Evolutionary conservation across 2,888 invertebrate genomes (phyloP).

Genomic region (Oscheius sp.): DNA sequence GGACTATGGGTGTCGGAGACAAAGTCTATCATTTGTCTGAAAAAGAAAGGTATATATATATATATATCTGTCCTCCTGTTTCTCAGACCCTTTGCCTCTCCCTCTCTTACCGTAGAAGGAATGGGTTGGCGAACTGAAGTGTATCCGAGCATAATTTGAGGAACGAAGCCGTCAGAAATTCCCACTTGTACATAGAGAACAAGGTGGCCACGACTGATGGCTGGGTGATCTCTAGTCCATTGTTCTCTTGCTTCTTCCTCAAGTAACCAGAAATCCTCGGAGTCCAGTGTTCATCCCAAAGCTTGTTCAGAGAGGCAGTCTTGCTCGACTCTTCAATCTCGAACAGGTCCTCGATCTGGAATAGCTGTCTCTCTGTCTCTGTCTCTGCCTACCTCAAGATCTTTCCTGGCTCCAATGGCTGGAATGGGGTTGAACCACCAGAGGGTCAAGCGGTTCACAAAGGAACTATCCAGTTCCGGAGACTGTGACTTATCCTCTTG

Average conservation of each 20-base stretch:
- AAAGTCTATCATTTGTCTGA: conserved; percentile 74
- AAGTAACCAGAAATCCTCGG: not conserved
- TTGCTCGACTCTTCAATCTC: conserved; percentile 61
- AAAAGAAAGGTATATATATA: conserved; percentile 36
- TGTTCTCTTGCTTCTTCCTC: not conserved
- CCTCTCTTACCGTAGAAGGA: conserved; percentile 82
- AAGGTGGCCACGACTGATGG: conserved; percentile 88
- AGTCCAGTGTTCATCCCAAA: conserved; percentile 56
- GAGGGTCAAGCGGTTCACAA: conserved; percentile 60
- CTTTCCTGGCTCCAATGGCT: conserved; percentile 55
- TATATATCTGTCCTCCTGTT: not conserved
- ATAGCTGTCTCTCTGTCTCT: not conserved
- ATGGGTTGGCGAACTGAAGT: conserved; percentile 89
- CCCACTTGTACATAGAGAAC: conserved; percentile 87
- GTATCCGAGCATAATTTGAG: conserved; percentile 66
- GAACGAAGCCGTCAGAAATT: conserved; percentile 84
- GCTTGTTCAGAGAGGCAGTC: conserved; percentile 48
- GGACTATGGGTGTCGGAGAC: conserved; percentile 63
- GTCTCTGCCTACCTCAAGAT: conserved; percentile 47
- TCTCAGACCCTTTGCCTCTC: conserved; percentile 65
- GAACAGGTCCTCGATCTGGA: conserved; percentile 60
- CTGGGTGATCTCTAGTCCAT: conserved; percentile 71
- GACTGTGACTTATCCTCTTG: conserved; percentile 51
- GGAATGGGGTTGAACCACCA: conserved; percentile 69
- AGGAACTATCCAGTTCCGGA: conserved; percentile 62